These are phyloP conservation scores for Clitarchus hookeri DNA, from an alignment of 2,888 invertebrate genomes.

Conservation along the genomic window DNA sequence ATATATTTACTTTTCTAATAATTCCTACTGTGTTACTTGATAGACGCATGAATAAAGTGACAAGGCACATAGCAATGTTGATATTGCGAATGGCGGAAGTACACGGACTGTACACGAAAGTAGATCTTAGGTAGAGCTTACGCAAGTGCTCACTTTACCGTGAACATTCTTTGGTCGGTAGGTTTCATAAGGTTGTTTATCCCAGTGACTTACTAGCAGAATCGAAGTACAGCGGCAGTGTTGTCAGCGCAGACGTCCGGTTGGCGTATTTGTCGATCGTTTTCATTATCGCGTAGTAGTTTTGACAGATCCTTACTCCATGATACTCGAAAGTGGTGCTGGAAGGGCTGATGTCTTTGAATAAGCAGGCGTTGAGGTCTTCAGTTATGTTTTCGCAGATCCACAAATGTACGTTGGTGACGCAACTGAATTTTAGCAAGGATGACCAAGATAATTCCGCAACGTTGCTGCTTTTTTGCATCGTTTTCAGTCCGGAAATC, in stretches of 20 bases:
- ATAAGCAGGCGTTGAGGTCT: background rate
- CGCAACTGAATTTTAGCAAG: background rate
- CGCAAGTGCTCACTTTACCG: too few relatives aligned
- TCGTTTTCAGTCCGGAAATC: background rate
- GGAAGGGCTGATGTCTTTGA: background rate
- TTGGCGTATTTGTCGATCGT: background rate
- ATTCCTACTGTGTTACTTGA: too few relatives aligned
- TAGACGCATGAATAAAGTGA: too few relatives aligned
- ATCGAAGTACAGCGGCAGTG: background rate
- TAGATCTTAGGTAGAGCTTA: too few relatives aligned
- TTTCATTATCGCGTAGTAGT: background rate
- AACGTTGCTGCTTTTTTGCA: background rate
- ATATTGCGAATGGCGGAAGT: too few relatives aligned
- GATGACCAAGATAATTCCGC: background rate
- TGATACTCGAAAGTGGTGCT: background rate
- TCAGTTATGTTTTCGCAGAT: background rate
- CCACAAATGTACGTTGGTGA: background rate
- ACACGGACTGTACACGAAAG: too few relatives aligned
- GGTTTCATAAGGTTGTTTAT: background rate
- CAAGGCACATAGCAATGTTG: too few relatives aligned
- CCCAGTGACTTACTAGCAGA: background rate
- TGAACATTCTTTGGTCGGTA: too few relatives aligned
- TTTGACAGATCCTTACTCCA: background rate
- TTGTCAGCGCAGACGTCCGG: background rate
- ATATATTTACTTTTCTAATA: too few relatives aligned